Conservation (phyloP, 1,140 invertebrate genomes). For the Hycleus phaleratus region DNA sequence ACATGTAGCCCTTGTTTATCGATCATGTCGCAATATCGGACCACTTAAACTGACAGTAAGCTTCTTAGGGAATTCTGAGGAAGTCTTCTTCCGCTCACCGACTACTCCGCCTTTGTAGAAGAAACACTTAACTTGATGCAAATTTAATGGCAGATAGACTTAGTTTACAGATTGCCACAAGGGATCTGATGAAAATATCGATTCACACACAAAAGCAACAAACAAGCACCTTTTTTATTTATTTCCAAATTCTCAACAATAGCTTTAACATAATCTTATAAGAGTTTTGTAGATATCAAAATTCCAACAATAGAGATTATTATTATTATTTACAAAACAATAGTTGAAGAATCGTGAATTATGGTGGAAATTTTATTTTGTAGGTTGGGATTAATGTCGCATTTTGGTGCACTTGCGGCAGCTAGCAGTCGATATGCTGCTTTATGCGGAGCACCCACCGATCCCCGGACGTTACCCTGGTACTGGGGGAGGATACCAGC, state of each 20-base stretch:
- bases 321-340: no score
- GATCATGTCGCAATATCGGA: conserved; percentile 37
- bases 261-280: no score
- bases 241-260: no score
- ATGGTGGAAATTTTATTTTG: conserved; percentile 31
- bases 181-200: conserved; percentile 24
- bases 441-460: conserved; percentile 48
- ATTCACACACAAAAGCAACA: conserved; percentile 7
- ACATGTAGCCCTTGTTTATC: conserved; percentile 28
- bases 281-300: no score
- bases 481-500: conserved; percentile 48
- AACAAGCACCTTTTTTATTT: conserved; percentile 7
- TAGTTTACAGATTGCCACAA: conserved; percentile 30
- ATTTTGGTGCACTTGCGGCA: conserved; percentile 61
- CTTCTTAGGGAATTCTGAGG: conserved; percentile 39
- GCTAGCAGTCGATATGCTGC: conserved; percentile 53
- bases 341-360: no score
- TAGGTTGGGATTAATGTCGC: conserved; percentile 75
- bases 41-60: conserved; percentile 36
- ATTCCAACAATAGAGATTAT: no score
- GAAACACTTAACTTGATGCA: conserved; percentile 38
- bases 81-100: conserved; percentile 34
- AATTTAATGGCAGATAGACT: conserved; percentile 38
- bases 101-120: conserved; percentile 29
- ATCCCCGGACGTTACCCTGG: conserved; percentile 38